Conservation (phyloP, 2,113 vertebrate genomes). For the Ctenodactylus gundi region DNA sequence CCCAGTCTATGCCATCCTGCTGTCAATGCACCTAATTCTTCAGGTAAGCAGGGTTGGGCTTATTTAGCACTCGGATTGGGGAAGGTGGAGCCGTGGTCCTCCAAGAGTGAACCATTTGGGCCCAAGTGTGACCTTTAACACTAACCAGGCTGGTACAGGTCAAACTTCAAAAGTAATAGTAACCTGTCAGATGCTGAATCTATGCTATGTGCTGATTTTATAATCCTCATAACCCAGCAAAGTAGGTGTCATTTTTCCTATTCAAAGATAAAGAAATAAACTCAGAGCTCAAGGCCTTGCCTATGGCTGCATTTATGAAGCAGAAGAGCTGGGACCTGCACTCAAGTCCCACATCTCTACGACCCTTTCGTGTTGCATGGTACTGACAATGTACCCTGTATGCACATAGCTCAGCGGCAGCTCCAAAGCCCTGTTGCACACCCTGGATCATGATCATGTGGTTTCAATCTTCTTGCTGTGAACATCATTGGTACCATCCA, state of each 20-base stretch:
- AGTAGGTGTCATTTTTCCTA: not conserved
- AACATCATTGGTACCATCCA: not conserved
- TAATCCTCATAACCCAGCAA: not conserved
- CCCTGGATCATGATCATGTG: too few species aligned
- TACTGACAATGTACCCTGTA: accelerated
- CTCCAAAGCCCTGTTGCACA: not conserved
- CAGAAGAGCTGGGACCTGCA: not conserved
- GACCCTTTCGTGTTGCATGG: not conserved
- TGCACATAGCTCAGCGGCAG: not conserved
- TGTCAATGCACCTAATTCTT: not conserved
- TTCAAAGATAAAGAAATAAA: not conserved
- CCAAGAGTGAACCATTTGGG: not conserved
- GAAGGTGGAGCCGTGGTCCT: not conserved
- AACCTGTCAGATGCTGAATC: not conserved
- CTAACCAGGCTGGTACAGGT: not conserved
- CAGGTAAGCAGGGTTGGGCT: not conserved
- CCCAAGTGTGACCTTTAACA: not conserved
- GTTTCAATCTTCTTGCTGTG: not conserved
- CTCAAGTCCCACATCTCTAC: not conserved
- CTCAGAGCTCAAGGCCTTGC: not conserved
- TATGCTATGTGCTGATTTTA: not conserved
- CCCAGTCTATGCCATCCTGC: not conserved
- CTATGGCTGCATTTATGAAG: not conserved
- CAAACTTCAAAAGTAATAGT: not conserved
- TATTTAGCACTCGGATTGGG: not conserved